Evolutionary conservation across 2,888 invertebrate genomes (phyloP).

Genomic region (Sinohyriopsis cumingii): DNA sequence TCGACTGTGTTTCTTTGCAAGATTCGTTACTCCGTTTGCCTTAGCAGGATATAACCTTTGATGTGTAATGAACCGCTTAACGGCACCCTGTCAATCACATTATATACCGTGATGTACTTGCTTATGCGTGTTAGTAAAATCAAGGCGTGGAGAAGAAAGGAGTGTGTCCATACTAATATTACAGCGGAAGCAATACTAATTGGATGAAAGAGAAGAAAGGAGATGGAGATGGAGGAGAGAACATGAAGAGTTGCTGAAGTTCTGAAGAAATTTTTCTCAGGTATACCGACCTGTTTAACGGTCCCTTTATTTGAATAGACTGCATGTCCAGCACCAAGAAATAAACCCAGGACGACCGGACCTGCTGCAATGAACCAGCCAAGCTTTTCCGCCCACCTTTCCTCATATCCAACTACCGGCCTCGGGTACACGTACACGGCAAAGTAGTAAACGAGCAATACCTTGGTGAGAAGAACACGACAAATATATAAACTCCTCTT

Average conservation of each 20-base stretch:
- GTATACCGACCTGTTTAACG: conserved; percentile 47
- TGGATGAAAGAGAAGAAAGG: neutral
- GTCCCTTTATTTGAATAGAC: conserved; percentile 50
- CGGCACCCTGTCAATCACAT: no score
- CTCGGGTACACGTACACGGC: conserved; percentile 58
- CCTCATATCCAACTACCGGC: conserved; percentile 52
- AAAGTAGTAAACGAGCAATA: conserved; percentile 61
- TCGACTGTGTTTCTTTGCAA: no score
- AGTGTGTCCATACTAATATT: neutral
- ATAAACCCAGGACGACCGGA: conserved; percentile 48
- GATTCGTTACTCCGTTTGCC: no score
- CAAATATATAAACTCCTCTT: neutral
- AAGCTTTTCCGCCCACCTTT: conserved; percentile 57
- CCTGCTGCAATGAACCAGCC: conserved; percentile 59
- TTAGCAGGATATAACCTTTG: no score
- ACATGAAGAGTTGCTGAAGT: neutral
- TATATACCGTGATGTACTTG: no score
- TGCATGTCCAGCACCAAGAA: conserved; percentile 56
- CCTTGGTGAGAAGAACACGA: conserved; percentile 35
- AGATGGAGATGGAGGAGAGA: neutral
- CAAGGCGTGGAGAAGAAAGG: neutral
- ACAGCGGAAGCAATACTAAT: neutral
- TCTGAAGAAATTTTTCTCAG: neutral
- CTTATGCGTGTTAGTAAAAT: no score
- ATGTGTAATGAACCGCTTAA: no score